These are phyloP conservation scores for Morpho achilles DNA, from an alignment of 2,888 invertebrate species.

Conservation along the genomic window DNA sequence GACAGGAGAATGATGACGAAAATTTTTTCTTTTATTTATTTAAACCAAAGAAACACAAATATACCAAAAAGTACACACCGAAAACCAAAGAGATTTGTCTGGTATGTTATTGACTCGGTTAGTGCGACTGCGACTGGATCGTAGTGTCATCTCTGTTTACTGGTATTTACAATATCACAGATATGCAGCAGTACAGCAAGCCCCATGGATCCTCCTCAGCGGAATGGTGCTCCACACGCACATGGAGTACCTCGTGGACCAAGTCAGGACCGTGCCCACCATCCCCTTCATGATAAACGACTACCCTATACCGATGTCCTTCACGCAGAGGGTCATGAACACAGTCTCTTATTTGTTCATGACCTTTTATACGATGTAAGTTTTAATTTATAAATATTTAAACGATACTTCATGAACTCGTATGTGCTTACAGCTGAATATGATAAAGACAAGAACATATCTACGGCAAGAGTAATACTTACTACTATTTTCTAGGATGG, in stretches of 20 bases:
- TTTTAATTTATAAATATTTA: neutral
- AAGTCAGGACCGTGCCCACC: conserved; percentile 39
- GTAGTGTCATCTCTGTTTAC: no score
- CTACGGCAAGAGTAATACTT: no score
- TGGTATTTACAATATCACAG: conserved; percentile 29
- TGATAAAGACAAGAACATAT: no score
- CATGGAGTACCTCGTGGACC: conserved; percentile 46
- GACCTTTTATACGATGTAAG: conserved; percentile 6
- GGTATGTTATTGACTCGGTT: no score
- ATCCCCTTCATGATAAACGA: conserved; percentile 41
- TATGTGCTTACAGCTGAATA: no score
- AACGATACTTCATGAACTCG: no score
- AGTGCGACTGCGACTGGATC: no score
- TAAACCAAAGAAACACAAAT: no score
- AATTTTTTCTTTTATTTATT: no score
- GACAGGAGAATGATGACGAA: no score
- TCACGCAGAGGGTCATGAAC: conserved; percentile 41
- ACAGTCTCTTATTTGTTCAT: conserved; percentile 17
- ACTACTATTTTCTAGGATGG: conserved; percentile 1
- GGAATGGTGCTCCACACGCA: conserved; percentile 37
- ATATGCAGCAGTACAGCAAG: conserved; percentile 46
- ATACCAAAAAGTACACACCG: no score
- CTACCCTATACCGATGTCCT: conserved; percentile 42
- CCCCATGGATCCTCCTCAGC: conserved; percentile 50
- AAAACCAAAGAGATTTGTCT: no score